Evolutionary conservation across 2,888 invertebrate genomes (phyloP), one percentile per base, ranked within the genome.

Genomic region (Epinotia demarniana): DNA sequence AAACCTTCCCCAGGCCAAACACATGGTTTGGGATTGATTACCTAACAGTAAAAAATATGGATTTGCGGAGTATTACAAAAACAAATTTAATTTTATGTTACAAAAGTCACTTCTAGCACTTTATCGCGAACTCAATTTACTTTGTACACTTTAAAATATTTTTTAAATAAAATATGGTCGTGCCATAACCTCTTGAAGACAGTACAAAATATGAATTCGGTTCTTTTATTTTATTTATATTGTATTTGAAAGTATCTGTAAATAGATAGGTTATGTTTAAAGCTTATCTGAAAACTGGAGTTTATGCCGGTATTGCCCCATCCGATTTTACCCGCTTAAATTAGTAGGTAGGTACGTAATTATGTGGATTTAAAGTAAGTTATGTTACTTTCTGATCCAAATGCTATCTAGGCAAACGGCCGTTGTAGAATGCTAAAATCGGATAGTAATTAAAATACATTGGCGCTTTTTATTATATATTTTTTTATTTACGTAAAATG

Each of bases 111-210:
- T 43, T 69, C 69, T 60, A 60, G 69, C 69, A 69, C 58, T 69
- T 60, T 46, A 46, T n/a, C 13, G 3, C 9, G 55, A 70, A 77
- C 62, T 73, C 60, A 62, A 71, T 62, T 27, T 61, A 61, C 57
- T 57, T 62, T 70, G 12, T 62, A 11, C 27, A 33, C n/a, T 33
- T 27, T n/a, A 46, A 58, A 60, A 46, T 27, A 27, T 46, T 46
- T 60, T 46, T 18, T 39, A 60, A 69, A 69, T 58, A 69, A 69
- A 70, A 71, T 60, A 73, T 68, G 73, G 77, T 63, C 62, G 92
- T 91, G 91, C 91, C 92, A 91, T 91, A 91, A 84, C 81, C 80
- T 68, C 33, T 18, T 62, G 33, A 61, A 61, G n/a, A 69, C 69
- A 77, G 73, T 49, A 70, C 76, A 77, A 77, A 73, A 76, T 69